Percentiles rank a stretch among this genome's conserved stretches.
These are phyloP conservation scores for Danaus melanippus DNA, from an alignment of 1,140 invertebrate species.

Conservation along the genomic window DNA sequence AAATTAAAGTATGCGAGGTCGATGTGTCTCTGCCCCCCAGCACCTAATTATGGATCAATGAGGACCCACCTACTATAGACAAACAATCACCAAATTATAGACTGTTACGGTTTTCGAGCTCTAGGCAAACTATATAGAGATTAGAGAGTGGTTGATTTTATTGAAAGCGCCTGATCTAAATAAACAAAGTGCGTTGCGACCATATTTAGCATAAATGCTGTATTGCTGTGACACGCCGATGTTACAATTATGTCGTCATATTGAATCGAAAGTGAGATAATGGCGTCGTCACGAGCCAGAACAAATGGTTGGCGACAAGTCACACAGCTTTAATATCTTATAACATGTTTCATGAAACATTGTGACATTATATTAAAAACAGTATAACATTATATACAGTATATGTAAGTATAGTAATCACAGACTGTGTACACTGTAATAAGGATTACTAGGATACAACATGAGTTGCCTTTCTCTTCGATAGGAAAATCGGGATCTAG, in stretches of 20 bases:
- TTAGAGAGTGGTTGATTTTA: too few species aligned
- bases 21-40: constrained; percentile 34
- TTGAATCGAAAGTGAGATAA: constrained; percentile 31
- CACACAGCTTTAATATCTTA: not conserved
- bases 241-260: constrained; percentile 32
- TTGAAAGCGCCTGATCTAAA: too few species aligned
- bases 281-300: constrained; percentile 30
- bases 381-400: too few species aligned
- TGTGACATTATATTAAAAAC: too few species aligned
- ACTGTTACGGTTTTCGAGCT: constrained; percentile 18
- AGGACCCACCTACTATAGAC: constrained; percentile 28
- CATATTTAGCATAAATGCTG: too few species aligned
- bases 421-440: too few species aligned
- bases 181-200: too few species aligned
- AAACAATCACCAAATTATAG: constrained; percentile 31
- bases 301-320: constrained; percentile 31
- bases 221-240: constrained; percentile 7
- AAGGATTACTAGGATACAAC: too few species aligned
- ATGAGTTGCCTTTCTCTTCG: too few species aligned
- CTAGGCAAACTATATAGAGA: not conserved
- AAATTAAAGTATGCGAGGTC: constrained; percentile 48
- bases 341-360: constrained; percentile 7
- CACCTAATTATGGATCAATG: constrained; percentile 40
- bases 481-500: too few species aligned
- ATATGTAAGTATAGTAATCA: too few species aligned